Evolutionary conservation across 2,888 invertebrate species (phyloP).

Genomic region (Acronicta alni): DNA sequence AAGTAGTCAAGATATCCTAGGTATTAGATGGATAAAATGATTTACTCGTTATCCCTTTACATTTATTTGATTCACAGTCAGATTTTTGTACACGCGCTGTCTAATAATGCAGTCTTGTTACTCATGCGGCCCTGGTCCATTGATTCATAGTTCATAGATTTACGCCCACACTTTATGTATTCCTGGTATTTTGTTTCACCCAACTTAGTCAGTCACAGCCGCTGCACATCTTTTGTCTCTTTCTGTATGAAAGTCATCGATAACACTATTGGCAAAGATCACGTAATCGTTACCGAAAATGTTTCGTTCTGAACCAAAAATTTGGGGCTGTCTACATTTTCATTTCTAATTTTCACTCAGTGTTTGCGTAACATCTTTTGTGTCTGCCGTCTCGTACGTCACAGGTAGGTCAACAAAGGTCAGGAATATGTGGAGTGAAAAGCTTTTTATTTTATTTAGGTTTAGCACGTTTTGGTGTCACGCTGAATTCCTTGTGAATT

Average conservation of each 20-base stretch:
- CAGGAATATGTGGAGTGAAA: slow-evolving; percentile 40
- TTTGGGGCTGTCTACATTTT: slow-evolving; percentile 31
- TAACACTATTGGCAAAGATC: not conserved
- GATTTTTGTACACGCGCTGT: not conserved
- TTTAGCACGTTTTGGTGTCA: slow-evolving; percentile 11
- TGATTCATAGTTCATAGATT: slow-evolving; percentile 42
- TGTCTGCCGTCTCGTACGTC: slow-evolving; percentile 45
- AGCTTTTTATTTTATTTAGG: slow-evolving; percentile 24
- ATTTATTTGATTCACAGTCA: too few species aligned
- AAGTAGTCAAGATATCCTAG: not conserved
- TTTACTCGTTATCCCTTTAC: too few species aligned
- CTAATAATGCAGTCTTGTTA: slow-evolving; percentile 15
- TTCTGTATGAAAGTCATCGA: slow-evolving; percentile 11
- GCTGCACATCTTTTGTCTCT: not conserved
- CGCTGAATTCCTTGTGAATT: slow-evolving; percentile 14
- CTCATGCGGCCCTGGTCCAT: slow-evolving; percentile 43
- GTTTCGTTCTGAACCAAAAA: not conserved
- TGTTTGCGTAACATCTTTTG: slow-evolving; percentile 26
- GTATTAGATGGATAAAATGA: too few species aligned
- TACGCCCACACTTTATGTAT: slow-evolving; percentile 27
- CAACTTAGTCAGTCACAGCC: not conserved
- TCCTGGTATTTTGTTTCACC: slow-evolving; percentile 22
- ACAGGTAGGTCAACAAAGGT: slow-evolving; percentile 57
- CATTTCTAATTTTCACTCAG: slow-evolving; percentile 28
- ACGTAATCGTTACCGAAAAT: not conserved